Conservation (phyloP, 2,888 invertebrate species). For the Tachina lurida region DNA sequence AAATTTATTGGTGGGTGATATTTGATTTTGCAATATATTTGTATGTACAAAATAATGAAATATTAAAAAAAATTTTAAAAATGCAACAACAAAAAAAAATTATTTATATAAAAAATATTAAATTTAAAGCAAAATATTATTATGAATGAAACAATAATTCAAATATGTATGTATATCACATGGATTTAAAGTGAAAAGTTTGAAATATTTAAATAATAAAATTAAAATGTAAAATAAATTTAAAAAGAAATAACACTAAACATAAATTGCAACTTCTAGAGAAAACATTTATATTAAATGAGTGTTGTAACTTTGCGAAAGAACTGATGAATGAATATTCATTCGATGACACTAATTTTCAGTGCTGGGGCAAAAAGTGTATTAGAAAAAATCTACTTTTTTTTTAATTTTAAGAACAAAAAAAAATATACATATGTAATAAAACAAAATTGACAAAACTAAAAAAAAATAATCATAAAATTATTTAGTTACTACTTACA, state of each 20-base stretch:
- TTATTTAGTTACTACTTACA: no score
- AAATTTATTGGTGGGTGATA: conserved; percentile 82
- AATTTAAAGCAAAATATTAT: not conserved
- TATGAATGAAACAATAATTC: not conserved
- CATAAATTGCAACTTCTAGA: not conserved
- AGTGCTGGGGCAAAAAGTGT: conserved; percentile 18
- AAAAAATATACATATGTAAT: no score
- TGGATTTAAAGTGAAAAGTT: conserved; percentile 9
- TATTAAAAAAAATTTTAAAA: conserved; percentile 29
- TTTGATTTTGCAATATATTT: not conserved
- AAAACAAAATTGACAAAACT: no score
- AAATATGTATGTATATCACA: no score
- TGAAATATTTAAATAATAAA: not conserved
- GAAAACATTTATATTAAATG: not conserved
- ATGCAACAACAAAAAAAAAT: conserved; percentile 5
- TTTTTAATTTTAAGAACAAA: no score
- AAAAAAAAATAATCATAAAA: no score
- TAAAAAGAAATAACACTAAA: not conserved
- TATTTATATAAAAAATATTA: not conserved
- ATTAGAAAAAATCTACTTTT: not conserved
- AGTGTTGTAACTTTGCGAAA: not conserved
- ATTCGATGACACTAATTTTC: not conserved
- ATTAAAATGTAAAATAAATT: not conserved
- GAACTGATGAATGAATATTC: not conserved
- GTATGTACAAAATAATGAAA: conserved; percentile 41